Evolutionary conservation across 2,888 invertebrate species (phyloP).

Genomic region (Yponomeuta sedellus): DNA sequence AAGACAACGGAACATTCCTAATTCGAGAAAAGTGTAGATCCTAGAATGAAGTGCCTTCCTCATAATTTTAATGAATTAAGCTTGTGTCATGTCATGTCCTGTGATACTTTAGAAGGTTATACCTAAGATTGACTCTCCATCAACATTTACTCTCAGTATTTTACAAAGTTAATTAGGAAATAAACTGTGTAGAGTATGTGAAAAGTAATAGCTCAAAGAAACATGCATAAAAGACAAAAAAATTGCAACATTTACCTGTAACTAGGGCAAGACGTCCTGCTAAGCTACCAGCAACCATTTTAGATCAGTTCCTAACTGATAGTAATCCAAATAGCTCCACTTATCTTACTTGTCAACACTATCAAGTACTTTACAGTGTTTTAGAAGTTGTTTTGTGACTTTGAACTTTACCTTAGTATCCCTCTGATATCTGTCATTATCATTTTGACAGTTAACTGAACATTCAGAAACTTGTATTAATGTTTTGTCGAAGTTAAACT

Average conservation of each 20-base stretch:
- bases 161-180: no score
- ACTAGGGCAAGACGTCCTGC: slow-evolving; percentile 61
- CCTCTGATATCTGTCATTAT: not conserved
- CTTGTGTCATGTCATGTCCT: no score
- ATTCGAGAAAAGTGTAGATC: no score
- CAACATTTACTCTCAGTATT: no score
- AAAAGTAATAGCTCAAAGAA: not conserved
- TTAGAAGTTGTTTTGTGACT: not conserved
- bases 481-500: not conserved
- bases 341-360: not conserved
- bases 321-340: not conserved
- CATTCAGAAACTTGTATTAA: not conserved
- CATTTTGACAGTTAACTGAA: not conserved
- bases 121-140: no score
- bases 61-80: no score
- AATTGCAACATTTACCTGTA: slow-evolving; percentile 45
- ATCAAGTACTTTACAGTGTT: slow-evolving; percentile 1
- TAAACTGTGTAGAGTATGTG: no score
- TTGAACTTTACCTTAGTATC: not conserved
- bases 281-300: slow-evolving; percentile 57
- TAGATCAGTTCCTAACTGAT: slow-evolving; percentile 15
- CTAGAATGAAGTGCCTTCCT: no score
- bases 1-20: no score
- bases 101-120: no score
- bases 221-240: not conserved